A percentile compares a stretch with the other conserved stretches of the same genome.
Evolutionary conservation across 2,888 invertebrate species (phyloP).

Genomic region (Lycocerus yunnanus): DNA sequence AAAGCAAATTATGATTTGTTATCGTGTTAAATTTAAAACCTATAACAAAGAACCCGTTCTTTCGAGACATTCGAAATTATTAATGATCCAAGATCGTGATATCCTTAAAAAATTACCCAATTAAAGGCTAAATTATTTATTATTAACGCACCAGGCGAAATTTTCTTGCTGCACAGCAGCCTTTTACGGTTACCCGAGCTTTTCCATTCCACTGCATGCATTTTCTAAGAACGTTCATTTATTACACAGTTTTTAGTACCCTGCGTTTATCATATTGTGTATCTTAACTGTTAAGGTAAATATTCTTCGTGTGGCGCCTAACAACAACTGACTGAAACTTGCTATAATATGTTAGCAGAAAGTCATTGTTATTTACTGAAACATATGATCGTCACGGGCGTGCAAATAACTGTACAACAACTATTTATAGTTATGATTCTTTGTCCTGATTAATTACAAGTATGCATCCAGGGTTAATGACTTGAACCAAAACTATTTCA

Average conservation of each 20-base stretch:
- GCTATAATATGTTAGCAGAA: conserved; percentile 7
- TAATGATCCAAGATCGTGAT: background rate
- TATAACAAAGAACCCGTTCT: background rate
- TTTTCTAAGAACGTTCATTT: background rate
- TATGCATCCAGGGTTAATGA: conserved; percentile 20
- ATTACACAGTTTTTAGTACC: background rate
- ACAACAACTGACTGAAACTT: conserved; percentile 18
- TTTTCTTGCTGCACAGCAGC: background rate
- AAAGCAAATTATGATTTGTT: background rate
- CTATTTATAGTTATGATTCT: conserved; percentile 21
- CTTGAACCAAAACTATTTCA: background rate
- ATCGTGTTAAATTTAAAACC: background rate
- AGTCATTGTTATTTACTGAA: conserved; percentile 15
- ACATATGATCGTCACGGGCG: conserved; percentile 19
- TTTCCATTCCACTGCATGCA: background rate
- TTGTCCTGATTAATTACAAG: conserved; percentile 22
- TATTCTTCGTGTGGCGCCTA: conserved; percentile 13
- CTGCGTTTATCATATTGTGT: background rate
- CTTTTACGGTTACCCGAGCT: background rate
- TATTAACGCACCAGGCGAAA: background rate
- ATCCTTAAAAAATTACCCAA: background rate
- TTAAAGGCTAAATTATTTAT: background rate
- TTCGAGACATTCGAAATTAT: background rate
- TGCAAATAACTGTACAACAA: conserved; percentile 20
- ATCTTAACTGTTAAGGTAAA: background rate